Base-by-base conservation (phyloP, 37 sponge, comb jelly and placozoan species). In the Chondrilla cf. caribensis region DNA sequence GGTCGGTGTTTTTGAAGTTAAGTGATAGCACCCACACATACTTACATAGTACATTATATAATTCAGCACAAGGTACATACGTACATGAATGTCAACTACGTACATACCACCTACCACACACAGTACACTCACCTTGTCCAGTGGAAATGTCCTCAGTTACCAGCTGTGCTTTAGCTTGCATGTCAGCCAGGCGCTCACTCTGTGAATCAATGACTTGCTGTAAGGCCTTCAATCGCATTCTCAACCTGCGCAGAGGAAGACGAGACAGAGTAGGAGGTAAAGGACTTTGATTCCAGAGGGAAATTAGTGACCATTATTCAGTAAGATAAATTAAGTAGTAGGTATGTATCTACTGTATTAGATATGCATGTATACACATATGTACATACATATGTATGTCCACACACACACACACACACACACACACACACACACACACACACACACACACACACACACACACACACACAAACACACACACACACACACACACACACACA, bases 161-260 rank as follows among this genome's bases (percentile, higher is more conserved):
- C 33, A 84, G 15, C 33, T 59, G 2, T 40, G 82, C 86, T 15
- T 58, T 82, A 6, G 88, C 83, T 38, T 90, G 72, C 81, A 90
- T 38, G 17, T 75, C 79, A 54, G 93, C 95, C 19, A 94, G 54
- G 17, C 84, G 86, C 60, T 54, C 89, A 21, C 83, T 70, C 78
- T 97, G 96, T 4, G 87, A 60, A 58, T 92, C 90, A 54, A 95
- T 83, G 51, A 89, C 84, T 26, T 90, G 80, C 55, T 95, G 93
- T 85, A 87, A 38, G 22, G 88, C 87, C 89, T 94, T 97, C 11
- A 97, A 51, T 58, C 93, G 72, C 51, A 90, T 35, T 47, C 95
- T 80, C 38, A 94, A 59, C 77, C 96, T 95, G 25, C 18, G 25
- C 3, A 82, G 7, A 28, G 32, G 72, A 22, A 31, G 35, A 81